phyloP scores from a whole-genome alignment of 2,797 vertebrate genomes.

The Potorous gilbertii region DNA sequence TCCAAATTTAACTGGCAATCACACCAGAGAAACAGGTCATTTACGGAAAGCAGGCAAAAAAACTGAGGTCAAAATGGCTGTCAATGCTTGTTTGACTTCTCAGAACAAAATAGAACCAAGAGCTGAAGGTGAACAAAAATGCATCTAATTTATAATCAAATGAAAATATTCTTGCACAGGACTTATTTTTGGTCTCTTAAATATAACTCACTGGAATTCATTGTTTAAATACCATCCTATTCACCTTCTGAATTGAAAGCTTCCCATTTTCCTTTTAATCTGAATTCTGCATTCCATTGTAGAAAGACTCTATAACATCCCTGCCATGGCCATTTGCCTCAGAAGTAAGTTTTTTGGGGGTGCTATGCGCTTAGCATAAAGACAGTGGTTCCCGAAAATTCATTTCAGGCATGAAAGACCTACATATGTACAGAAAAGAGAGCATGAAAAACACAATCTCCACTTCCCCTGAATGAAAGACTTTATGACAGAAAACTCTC shows the following conservation, averaged over 20 bases:
- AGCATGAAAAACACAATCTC: conserved; percentile 54
- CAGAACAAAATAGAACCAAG: conserved; percentile 23
- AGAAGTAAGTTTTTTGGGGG: conserved; percentile 58
- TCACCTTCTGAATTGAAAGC: conserved; percentile 59
- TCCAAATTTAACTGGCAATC: conserved; percentile 44
- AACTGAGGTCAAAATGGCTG: not conserved
- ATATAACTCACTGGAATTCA: conserved; percentile 59
- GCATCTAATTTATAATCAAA: conserved; percentile 58
- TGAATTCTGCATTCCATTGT: conserved; percentile 63
- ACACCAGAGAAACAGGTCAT: conserved; percentile 36
- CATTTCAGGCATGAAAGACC: conserved; percentile 65
- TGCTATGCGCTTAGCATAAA: conserved; percentile 66
- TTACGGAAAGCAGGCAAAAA: conserved; percentile 25
- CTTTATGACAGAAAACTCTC: conserved; percentile 36
- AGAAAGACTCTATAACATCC: conserved; percentile 64
- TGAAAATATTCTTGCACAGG: conserved; percentile 61
- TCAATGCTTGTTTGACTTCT: conserved; percentile 45
- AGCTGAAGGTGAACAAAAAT: conserved; percentile 43
- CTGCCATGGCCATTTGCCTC: conserved; percentile 47
- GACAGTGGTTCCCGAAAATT: conserved; percentile 63
- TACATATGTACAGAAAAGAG: not conserved
- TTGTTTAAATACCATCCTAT: conserved; percentile 52
- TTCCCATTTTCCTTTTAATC: conserved; percentile 62
- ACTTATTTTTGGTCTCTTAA: conserved; percentile 58
- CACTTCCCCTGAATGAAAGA: conserved; percentile 37